Conservation (phyloP, 2,797 vertebrate genomes). For the Taeniopygia guttata region DNA sequence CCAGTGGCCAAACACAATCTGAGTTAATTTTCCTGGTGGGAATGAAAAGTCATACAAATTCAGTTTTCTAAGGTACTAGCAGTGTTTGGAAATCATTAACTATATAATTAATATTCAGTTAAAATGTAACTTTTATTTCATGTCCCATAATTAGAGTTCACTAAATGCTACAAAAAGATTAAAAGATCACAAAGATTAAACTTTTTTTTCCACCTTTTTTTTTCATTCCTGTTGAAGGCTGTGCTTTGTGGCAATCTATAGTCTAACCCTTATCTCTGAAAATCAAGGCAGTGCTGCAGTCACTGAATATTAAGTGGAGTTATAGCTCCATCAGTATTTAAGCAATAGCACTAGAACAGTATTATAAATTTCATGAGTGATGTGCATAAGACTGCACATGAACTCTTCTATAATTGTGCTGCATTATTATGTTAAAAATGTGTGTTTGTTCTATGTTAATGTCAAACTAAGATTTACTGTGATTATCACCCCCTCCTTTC, state of each 20-base stretch:
- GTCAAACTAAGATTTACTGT: neutral
- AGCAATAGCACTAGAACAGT: neutral
- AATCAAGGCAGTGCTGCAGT: neutral
- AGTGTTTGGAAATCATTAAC: neutral
- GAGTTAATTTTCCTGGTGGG: slow-evolving; percentile 90
- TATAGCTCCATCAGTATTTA: neutral
- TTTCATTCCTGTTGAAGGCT: neutral
- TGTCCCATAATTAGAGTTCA: neutral
- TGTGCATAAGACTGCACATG: neutral
- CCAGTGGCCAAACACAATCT: slow-evolving; percentile 99
- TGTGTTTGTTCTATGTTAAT: neutral
- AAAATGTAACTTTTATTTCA: neutral
- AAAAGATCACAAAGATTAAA: neutral
- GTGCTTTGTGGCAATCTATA: neutral
- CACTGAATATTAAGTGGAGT: slow-evolving; percentile 38
- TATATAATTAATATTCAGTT: neutral
- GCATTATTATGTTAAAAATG: neutral
- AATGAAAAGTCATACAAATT: neutral
- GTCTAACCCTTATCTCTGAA: neutral
- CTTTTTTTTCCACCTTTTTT: neutral
- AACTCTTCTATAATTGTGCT: neutral
- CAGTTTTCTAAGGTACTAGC: neutral
- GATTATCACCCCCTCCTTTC: neutral
- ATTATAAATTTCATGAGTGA: slow-evolving; percentile 15
- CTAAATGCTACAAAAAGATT: neutral